These are phyloP conservation scores for Aphis craccivora DNA, from an alignment of 1,140 invertebrate species.

Conservation along the genomic window DNA sequence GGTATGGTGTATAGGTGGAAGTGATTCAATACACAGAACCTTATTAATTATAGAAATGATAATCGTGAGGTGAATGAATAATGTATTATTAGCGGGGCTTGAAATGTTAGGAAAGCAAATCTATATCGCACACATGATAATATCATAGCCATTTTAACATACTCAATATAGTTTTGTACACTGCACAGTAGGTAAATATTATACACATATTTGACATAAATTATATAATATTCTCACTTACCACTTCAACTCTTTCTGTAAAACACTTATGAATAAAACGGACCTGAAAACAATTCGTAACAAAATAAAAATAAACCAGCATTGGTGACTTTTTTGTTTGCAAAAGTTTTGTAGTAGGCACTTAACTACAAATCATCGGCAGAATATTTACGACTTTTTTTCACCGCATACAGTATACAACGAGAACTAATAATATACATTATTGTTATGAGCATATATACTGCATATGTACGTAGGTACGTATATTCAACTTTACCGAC, in stretches of 20 bases:
- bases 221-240: not conserved
- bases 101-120: too few relatives aligned
- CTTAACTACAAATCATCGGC: not conserved
- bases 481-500: not conserved
- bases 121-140: too few relatives aligned
- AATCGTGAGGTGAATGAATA: too few relatives aligned
- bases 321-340: not conserved
- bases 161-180: too few relatives aligned
- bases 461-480: not conserved
- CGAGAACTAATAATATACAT: not conserved
- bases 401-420: not conserved
- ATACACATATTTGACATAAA: not conserved
- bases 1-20: too few relatives aligned
- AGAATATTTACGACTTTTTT: slow-evolving; percentile 17
- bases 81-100: too few relatives aligned
- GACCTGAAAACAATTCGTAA: not conserved
- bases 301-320: not conserved
- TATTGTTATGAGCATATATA: not conserved
- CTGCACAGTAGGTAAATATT: too few relatives aligned
- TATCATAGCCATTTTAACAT: too few relatives aligned
- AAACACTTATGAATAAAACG: not conserved
- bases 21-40: too few relatives aligned
- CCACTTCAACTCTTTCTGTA: not conserved
- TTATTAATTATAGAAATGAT: too few relatives aligned
- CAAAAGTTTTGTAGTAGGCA: not conserved